A percentile compares a stretch with the other conserved stretches of the same genome.
phyloP scores from a whole-genome alignment of 2,113 vertebrate genomes.

The Sinocyclocheilus grahami region DNA sequence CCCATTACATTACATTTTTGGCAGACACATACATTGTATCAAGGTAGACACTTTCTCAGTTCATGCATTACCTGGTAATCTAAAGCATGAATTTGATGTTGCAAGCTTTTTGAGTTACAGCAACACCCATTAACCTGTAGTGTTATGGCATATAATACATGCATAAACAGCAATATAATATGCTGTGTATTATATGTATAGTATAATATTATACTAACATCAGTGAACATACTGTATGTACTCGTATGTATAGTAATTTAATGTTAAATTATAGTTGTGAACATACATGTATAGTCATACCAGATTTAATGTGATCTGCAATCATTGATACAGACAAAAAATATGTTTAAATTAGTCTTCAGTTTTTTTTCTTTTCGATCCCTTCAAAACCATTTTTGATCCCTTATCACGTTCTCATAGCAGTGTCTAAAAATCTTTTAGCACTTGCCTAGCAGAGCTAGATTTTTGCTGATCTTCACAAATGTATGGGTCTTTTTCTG shows the following conservation, averaged over 20 bases:
- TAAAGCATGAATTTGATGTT: neutral
- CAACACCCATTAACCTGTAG: neutral
- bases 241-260: neutral
- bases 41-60: neutral
- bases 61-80: neutral
- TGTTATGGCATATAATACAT: neutral
- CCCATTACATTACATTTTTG: neutral
- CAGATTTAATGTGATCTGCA: neutral
- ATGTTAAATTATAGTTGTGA: neutral
- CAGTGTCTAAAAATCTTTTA: neutral
- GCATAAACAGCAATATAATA: neutral
- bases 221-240: neutral
- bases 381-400: neutral
- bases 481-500: slow-evolving; percentile 8
- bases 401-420: neutral
- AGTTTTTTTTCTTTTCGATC: neutral
- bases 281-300: neutral
- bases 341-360: neutral
- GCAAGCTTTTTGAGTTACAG: neutral
- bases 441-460: neutral
- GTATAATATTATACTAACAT: neutral
- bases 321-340: neutral
- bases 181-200: neutral
- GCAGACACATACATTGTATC: neutral
- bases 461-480: neutral